phyloP scores from a whole-genome alignment of 2,113 vertebrate species.

The Caretta caretta region DNA sequence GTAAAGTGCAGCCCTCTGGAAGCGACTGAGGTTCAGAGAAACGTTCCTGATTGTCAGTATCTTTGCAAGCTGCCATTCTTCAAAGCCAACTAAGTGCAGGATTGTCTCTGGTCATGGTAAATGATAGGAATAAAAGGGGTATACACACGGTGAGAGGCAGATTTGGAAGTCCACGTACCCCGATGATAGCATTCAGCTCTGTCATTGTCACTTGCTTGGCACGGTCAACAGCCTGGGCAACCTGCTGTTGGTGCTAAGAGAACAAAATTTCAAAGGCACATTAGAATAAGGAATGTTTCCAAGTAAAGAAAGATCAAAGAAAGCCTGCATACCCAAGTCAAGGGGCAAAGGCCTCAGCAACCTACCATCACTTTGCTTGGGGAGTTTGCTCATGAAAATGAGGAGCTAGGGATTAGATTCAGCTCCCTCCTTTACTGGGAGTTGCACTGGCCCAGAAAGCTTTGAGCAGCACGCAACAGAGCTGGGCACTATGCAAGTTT shows the following conservation, averaged over 20 bases:
- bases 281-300: background rate
- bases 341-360: background rate
- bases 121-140: conserved; percentile 93
- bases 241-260: conserved; percentile 96
- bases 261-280: rapidly evolving
- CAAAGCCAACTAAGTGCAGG: conserved; percentile 71
- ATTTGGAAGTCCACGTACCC: conserved; percentile 99
- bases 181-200: conserved; percentile 99
- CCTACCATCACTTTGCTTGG: background rate
- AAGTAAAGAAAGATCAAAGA: background rate
- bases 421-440: no score
- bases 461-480: background rate
- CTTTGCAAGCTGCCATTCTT: conserved; percentile 34
- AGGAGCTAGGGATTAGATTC: background rate
- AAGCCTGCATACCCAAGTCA: background rate
- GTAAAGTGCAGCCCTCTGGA: background rate
- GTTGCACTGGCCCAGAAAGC: background rate
- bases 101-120: conserved; percentile 81
- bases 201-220: conserved; percentile 99
- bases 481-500: background rate
- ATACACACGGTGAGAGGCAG: conserved; percentile 99
- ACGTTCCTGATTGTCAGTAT: background rate
- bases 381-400: background rate
- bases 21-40: background rate
- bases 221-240: conserved; percentile 97